Conservation (phyloP, 2,113 vertebrate genomes). For the Capreolus pygargus region DNA sequence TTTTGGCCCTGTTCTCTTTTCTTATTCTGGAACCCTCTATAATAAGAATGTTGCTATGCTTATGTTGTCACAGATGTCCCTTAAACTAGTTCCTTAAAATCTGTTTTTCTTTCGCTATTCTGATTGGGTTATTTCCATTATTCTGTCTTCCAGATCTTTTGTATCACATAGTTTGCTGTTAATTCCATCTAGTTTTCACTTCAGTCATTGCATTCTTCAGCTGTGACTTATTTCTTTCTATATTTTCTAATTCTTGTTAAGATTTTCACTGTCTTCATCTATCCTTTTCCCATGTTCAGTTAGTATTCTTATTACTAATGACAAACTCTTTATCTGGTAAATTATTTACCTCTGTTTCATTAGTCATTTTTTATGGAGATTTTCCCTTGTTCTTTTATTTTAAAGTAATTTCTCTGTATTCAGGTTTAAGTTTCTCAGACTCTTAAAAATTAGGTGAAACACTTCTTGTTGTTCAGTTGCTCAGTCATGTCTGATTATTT, state of each 20-base stretch:
- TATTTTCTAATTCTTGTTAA: not conserved
- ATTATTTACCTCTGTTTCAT: not conserved
- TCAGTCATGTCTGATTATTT: not conserved
- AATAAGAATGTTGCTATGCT: not conserved
- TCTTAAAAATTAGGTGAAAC: not conserved
- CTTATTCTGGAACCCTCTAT: not conserved
- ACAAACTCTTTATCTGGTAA: not conserved
- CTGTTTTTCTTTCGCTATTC: not conserved
- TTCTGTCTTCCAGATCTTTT: not conserved
- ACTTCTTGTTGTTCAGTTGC: not conserved
- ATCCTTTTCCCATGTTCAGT: not conserved
- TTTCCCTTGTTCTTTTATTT: not conserved
- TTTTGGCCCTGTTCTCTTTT: not conserved
- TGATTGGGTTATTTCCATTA: not conserved
- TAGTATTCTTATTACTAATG: not conserved
- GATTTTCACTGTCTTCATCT: not conserved
- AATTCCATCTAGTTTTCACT: not conserved
- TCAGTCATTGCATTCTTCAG: not conserved
- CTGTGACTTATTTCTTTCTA: not conserved
- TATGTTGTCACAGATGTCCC: not conserved
- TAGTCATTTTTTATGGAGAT: not conserved
- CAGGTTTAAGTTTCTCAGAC: not conserved
- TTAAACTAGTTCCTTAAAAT: not conserved
- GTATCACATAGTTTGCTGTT: not conserved
- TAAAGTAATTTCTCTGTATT: not conserved